Percentiles rank a stretch among this genome's conserved stretches.
phyloP scores from a whole-genome alignment of 2,888 invertebrate genomes.

The Tetramorium bicarinatum region DNA sequence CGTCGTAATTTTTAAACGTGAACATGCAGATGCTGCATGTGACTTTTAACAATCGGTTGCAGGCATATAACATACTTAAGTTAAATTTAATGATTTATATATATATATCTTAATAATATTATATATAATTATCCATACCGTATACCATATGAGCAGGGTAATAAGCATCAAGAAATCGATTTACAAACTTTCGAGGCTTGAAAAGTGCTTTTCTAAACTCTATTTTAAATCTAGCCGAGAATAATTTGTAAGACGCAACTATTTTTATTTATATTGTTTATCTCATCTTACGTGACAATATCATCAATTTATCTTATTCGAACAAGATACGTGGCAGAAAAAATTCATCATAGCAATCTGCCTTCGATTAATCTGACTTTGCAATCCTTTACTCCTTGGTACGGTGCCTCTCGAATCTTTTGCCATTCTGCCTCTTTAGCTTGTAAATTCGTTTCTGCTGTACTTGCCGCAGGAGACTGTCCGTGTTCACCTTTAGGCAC shows the following conservation, averaged over 20 bases:
- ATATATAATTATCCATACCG: conserved; percentile 44
- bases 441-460: conserved; percentile 33
- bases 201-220: background rate
- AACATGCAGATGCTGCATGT: conserved; percentile 31
- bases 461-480: conserved; percentile 30
- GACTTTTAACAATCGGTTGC: conserved; percentile 48
- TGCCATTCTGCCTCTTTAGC: background rate
- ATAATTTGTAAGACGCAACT: background rate
- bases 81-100: conserved; percentile 22
- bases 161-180: conserved; percentile 23
- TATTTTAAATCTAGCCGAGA: background rate
- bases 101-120: conserved; percentile 23
- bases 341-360: background rate
- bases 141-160: conserved; percentile 37
- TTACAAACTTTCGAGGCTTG: conserved; percentile 39
- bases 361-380: background rate
- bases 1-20: conserved; percentile 21
- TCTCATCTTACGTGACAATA: background rate
- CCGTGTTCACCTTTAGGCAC: conserved; percentile 43
- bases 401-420: background rate
- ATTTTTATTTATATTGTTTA: background rate
- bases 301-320: background rate
- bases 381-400: background rate
- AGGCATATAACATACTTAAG: conserved; percentile 37
- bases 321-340: background rate